Base-by-base conservation (phyloP, 2,113 vertebrate genomes). In the Osmerus mordax region DNA sequence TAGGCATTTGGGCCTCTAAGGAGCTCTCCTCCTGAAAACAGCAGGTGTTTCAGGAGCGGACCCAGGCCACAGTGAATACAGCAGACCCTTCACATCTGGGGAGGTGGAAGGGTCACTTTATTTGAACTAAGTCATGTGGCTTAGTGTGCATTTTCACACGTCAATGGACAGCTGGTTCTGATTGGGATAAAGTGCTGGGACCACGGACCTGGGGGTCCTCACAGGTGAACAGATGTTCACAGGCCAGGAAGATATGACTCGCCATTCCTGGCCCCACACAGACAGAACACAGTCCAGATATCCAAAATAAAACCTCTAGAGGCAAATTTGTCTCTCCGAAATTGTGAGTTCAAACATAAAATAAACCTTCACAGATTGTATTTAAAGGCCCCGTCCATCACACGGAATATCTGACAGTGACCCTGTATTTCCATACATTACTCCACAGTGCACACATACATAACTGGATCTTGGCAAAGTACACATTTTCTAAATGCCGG, bases 101-200 rank as follows among this genome's bases (percentile, higher is more conserved):
- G 64, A 15, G 73, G 76, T 87, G 78, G 60, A 60, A 78, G 47
- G 73, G 73, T 71, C n/a, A 64, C 67, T 85, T 86, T 84, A 80
- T 84, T 87, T 78, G 65, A 73, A 85, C 77, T 67, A 78, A 25
- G 52, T 47, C 78, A 60, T 71, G 70, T 69, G 70, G 72, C 62
- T 67, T 66, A 58, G 61, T 32, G 56, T 78, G 52, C 71, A 71
- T 77, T 86, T 80, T 78, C 73, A 80, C 67, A 71, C 79, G 72
- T 77, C n/a, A n/a, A 53, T 41, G 56, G 67, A 83, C 81, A 23
- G 73, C 79, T 86, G 83, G 60, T 86, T 75, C 53, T 78, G 76
- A 77, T 81, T 80, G 74, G 80, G 62, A 47, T 5, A 78, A 81
- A 80, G 78, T 78, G 67, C 72, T 69, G 18, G 47, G 54, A 72